Evolutionary conservation across 2,113 vertebrate genomes (phyloP).

Genomic region (Andinoacara biseriatus): DNA sequence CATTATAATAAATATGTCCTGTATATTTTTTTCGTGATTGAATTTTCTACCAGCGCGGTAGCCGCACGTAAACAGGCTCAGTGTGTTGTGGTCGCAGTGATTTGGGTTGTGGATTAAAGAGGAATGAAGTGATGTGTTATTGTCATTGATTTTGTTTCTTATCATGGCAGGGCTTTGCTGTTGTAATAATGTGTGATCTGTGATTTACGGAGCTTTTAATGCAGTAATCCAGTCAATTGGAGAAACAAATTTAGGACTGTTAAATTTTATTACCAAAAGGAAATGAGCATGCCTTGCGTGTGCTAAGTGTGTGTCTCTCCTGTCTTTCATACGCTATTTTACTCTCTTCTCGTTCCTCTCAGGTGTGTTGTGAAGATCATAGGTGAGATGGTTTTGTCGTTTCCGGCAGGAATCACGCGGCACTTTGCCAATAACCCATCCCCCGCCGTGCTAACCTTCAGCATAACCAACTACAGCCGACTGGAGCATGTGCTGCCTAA

Average conservation of each 20-base stretch:
- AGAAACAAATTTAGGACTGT: neutral
- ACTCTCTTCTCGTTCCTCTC: constrained; percentile 20
- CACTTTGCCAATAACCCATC: constrained; percentile 97
- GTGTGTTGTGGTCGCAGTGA: neutral
- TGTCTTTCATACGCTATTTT: neutral
- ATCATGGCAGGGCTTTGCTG: neutral
- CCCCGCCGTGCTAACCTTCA: constrained; percentile 95
- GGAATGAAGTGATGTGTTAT: neutral
- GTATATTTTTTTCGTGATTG: neutral
- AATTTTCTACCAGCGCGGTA: neutral
- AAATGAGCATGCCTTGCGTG: neutral
- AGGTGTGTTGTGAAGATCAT: constrained; percentile 98
- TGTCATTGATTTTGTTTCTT: neutral
- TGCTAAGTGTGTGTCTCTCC: rapidly evolving
- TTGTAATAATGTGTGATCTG: neutral
- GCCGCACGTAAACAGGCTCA: neutral
- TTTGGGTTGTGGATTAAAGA: neutral
- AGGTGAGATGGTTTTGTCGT: constrained; percentile 98
- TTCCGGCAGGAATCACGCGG: constrained; percentile 97
- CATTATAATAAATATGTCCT: neutral
- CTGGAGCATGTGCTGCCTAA: constrained; percentile 99
- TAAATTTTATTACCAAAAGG: neutral
- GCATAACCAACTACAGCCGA: constrained; percentile 95
- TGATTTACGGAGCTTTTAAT: neutral
- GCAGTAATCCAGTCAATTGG: neutral